Evolutionary conservation across 2,113 vertebrate genomes (phyloP).

Genomic region (Phaethornis superciliosus): DNA sequence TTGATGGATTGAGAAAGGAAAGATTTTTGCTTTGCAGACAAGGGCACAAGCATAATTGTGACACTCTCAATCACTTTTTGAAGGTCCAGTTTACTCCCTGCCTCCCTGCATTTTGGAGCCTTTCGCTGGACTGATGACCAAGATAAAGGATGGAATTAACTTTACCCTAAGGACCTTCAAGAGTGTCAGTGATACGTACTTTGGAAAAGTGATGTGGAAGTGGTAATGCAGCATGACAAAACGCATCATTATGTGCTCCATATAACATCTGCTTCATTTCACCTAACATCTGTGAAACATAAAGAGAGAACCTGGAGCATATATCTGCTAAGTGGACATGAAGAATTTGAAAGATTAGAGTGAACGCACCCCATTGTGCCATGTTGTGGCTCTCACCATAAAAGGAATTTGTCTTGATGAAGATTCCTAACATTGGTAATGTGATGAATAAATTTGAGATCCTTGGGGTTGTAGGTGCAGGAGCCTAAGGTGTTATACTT

Average conservation of each 20-base stretch:
- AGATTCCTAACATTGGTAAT: slow-evolving; percentile 97
- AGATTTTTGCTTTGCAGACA: neutral
- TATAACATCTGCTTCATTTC: neutral
- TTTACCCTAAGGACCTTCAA: neutral
- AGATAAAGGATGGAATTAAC: neutral
- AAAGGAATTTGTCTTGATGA: slow-evolving; percentile 94
- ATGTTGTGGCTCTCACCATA: slow-evolving; percentile 79
- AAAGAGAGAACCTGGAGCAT: neutral
- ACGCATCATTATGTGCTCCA: neutral
- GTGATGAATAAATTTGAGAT: slow-evolving; percentile 99
- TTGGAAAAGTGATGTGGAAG: neutral
- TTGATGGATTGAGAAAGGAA: neutral
- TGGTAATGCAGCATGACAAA: neutral
- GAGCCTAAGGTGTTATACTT: slow-evolving; percentile 98
- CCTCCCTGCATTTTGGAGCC: neutral
- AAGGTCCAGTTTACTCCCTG: neutral
- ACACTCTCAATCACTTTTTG: neutral
- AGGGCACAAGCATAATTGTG: neutral
- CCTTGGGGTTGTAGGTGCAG: slow-evolving; percentile 99
- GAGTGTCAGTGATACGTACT: neutral
- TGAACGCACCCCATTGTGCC: slow-evolving; percentile 58
- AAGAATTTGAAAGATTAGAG: neutral
- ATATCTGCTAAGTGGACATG: neutral
- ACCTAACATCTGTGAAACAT: neutral
- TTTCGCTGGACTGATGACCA: neutral